Percentiles rank a stretch among this genome's conserved stretches.
Evolutionary conservation across 2,888 invertebrate species (phyloP).

Genomic region (Plemyria rubiginata): DNA sequence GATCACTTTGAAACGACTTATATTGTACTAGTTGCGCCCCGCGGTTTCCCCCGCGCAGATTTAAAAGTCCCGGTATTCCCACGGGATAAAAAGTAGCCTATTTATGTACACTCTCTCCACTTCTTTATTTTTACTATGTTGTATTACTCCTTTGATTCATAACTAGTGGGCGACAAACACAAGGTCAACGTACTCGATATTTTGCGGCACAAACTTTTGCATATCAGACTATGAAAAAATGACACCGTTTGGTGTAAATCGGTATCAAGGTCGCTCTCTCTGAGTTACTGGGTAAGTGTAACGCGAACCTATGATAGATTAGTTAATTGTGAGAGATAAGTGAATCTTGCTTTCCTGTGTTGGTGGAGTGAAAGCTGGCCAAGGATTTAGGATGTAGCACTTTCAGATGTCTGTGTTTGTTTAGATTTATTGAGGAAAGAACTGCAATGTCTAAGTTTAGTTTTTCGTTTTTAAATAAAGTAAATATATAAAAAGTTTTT

Average conservation of each 20-base stretch:
- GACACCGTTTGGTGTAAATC: slow-evolving; percentile 78
- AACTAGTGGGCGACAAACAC: slow-evolving; percentile 72
- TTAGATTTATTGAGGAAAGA: neutral
- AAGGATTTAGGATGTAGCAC: slow-evolving; percentile 67
- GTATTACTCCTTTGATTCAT: slow-evolving; percentile 69
- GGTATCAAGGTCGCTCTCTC: slow-evolving; percentile 82
- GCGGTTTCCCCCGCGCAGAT: too few relatives aligned
- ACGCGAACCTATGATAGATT: slow-evolving; percentile 82
- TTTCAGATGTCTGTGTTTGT: slow-evolving; percentile 39
- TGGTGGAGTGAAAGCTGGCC: slow-evolving; percentile 74
- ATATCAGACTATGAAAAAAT: slow-evolving; percentile 78
- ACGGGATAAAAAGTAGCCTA: too few relatives aligned
- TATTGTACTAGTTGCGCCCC: too few relatives aligned
- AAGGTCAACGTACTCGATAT: slow-evolving; percentile 82
- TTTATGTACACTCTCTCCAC: too few relatives aligned
- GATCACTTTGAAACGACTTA: too few relatives aligned
- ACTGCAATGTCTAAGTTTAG: neutral
- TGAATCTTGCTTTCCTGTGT: slow-evolving; percentile 79
- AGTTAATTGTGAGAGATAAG: slow-evolving; percentile 80
- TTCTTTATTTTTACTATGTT: slow-evolving; percentile 49
- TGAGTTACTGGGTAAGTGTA: slow-evolving; percentile 81
- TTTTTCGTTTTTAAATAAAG: too few relatives aligned
- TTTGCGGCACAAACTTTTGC: slow-evolving; percentile 81
- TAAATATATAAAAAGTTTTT: too few relatives aligned
- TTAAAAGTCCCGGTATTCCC: too few relatives aligned